These are phyloP conservation scores for Musca domestica DNA, from an alignment of 1,140 invertebrate genomes.

Conservation along the genomic window DNA sequence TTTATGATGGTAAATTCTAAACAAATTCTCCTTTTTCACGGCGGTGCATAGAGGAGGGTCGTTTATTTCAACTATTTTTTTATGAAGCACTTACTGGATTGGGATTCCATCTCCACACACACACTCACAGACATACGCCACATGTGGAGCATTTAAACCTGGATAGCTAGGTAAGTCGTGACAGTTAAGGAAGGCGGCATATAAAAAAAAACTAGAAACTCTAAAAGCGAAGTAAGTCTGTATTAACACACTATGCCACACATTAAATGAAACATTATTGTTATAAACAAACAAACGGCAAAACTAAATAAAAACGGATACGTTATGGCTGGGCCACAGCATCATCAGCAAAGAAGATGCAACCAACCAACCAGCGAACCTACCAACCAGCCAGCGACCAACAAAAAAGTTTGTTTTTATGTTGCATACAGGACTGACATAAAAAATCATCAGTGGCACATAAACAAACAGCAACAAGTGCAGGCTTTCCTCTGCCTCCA, in stretches of 20 bases:
- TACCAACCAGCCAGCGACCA: no score
- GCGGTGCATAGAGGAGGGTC: background rate
- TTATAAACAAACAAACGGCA: constrained; percentile 14
- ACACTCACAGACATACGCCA: no score
- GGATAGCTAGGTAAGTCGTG: background rate
- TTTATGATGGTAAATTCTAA: constrained; percentile 14
- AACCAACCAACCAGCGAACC: no score
- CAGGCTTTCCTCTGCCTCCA: background rate
- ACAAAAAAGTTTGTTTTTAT: no score
- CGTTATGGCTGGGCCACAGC: background rate
- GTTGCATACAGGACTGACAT: no score
- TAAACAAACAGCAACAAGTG: constrained; percentile 17
- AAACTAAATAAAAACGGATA: background rate
- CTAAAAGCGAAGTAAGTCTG: no score
- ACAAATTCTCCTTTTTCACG: background rate
- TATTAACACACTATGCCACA: constrained; percentile 17
- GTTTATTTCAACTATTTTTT: no score
- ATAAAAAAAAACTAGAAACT: background rate
- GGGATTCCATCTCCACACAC: no score
- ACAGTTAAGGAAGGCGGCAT: background rate
- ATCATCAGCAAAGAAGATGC: no score
- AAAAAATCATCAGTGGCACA: constrained; percentile 7
- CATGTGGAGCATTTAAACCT: background rate
- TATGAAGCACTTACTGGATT: no score
- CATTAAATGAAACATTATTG: constrained; percentile 17